These are phyloP conservation scores for Arion vulgaris DNA, from an alignment of 1,140 invertebrate species.

Conservation along the genomic window DNA sequence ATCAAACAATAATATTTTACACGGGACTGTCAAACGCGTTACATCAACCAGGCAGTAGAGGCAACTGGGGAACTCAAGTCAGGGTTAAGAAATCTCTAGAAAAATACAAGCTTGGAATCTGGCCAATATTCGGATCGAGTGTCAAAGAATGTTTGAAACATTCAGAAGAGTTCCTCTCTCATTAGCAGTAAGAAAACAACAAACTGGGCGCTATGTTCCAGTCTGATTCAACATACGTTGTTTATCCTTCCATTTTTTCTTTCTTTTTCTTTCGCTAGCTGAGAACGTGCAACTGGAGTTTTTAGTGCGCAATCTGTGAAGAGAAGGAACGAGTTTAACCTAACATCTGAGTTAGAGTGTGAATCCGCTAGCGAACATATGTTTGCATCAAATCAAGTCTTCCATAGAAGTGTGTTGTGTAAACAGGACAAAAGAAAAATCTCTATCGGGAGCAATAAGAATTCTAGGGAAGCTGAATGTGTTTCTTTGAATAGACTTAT, in stretches of 20 bases:
- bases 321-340: neutral
- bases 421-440: neutral
- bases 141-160: constrained; percentile 25
- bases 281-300: neutral
- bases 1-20: neutral
- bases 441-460: neutral
- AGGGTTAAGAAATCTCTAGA: neutral
- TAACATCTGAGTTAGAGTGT: neutral
- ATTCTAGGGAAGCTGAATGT: neutral
- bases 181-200: constrained; percentile 28
- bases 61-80: neutral
- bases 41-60: neutral
- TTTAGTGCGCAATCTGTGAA: neutral
- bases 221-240: neutral
- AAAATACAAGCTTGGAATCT: constrained; percentile 12
- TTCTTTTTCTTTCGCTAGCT: neutral
- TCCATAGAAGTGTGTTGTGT: neutral
- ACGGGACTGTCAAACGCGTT: neutral
- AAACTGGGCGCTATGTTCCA: constrained; percentile 7
- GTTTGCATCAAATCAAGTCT: neutral
- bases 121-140: constrained; percentile 32
- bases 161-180: constrained; percentile 17
- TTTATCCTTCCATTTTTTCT: constrained; percentile 1
- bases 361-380: neutral
- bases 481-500: neutral